Percentiles rank a stretch among this genome's conserved stretches.
Conservation (phyloP, 1,140 invertebrate species). For the Holcopasites calliopsidis region DNA sequence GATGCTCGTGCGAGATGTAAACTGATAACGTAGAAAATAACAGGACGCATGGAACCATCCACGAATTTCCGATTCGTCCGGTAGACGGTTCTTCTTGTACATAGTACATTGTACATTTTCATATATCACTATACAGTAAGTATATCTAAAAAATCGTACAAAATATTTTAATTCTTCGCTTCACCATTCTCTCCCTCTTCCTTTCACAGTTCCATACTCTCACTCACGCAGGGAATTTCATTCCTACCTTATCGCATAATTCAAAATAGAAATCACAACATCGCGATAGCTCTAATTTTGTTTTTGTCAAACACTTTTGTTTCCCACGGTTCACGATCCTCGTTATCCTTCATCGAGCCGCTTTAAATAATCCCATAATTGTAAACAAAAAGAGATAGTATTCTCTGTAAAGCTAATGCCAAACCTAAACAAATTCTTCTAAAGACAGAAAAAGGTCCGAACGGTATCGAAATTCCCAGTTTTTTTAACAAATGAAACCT, state of each 20-base stretch:
- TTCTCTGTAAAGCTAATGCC: too few species aligned
- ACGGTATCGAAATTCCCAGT: too few species aligned
- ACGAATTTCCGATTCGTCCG: constrained; percentile 52
- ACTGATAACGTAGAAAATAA: constrained; percentile 69
- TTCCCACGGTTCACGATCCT: background rate
- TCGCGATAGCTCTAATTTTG: background rate
- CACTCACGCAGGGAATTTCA: constrained; percentile 38
- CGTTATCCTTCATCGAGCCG: background rate
- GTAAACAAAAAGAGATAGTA: too few species aligned
- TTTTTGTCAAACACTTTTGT: background rate
- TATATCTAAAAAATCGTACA: constrained; percentile 38
- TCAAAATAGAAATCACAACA: constrained; percentile 11
- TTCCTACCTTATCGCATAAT: constrained; percentile 26
- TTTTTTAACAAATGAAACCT: too few species aligned
- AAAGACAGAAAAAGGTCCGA: too few species aligned
- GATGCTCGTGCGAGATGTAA: constrained; percentile 64
- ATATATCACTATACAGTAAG: constrained; percentile 65
- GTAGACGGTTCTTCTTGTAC: constrained; percentile 56
- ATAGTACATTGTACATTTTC: constrained; percentile 68
- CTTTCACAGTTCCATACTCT: background rate
- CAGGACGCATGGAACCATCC: constrained; percentile 63
- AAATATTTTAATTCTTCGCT: constrained; percentile 26
- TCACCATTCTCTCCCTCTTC: background rate
- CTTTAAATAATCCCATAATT: background rate
- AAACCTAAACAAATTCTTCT: too few species aligned